Evolutionary conservation across 1,140 invertebrate species (phyloP).

Genomic region (Meteorus sp.): DNA sequence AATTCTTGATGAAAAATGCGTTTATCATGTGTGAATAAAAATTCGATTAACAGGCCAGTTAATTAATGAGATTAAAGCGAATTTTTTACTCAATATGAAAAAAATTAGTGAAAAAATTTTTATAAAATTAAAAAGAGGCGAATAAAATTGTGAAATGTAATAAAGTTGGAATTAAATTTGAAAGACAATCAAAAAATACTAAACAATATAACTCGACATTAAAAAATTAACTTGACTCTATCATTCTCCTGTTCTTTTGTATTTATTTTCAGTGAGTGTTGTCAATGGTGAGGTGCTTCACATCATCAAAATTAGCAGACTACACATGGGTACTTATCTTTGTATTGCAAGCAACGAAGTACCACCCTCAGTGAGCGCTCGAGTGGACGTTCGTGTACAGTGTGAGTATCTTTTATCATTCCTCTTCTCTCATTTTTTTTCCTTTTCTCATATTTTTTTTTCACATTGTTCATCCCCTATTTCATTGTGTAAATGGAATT

Average conservation of each 20-base stretch:
- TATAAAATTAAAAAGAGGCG: too few relatives aligned
- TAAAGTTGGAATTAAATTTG: too few relatives aligned
- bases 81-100: too few relatives aligned
- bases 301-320: conserved; percentile 83
- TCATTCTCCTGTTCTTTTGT: neutral
- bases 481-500: conserved; percentile 7
- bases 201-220: conserved; percentile 4
- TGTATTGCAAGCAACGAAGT: conserved; percentile 87
- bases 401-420: conserved; percentile 68
- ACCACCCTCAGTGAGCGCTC: conserved; percentile 83
- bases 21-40: too few relatives aligned
- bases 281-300: conserved; percentile 83
- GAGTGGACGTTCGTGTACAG: conserved; percentile 81
- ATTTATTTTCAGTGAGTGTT: conserved; percentile 69
- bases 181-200: conserved; percentile 6
- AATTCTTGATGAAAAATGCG: too few relatives aligned
- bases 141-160: too few relatives aligned
- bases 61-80: too few relatives aligned
- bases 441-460: neutral
- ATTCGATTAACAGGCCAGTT: too few relatives aligned
- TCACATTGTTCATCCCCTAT: neutral
- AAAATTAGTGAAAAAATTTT: too few relatives aligned
- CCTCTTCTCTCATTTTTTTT: neutral
- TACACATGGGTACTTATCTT: conserved; percentile 89
- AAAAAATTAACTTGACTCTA: neutral